These are phyloP conservation scores for Phrynosoma blainvillii DNA, from an alignment of 2,113 vertebrate species.

Conservation along the genomic window DNA sequence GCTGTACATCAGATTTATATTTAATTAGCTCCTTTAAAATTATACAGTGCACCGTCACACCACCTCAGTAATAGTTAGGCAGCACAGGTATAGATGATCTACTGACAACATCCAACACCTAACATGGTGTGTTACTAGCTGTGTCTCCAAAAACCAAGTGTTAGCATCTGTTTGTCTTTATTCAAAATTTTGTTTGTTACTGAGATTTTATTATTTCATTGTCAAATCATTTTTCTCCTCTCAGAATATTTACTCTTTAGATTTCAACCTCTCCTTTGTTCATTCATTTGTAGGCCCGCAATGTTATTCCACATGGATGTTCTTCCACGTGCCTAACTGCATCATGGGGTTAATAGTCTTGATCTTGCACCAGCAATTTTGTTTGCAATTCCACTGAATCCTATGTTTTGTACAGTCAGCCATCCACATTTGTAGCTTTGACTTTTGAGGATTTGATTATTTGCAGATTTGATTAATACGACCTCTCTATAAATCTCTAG, in stretches of 20 bases:
- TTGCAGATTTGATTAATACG: too few relatives aligned
- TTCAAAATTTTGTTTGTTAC: neutral
- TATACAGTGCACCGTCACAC: conserved; percentile 61
- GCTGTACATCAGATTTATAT: conserved; percentile 67
- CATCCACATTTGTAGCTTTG: too few relatives aligned
- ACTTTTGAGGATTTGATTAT: too few relatives aligned
- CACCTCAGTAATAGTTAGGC: conserved; percentile 46
- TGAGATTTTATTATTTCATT: neutral
- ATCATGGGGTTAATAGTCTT: too few relatives aligned
- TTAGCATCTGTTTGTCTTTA: neutral
- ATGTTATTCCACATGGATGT: too few relatives aligned
- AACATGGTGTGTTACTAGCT: conserved; percentile 40
- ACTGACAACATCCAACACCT: conserved; percentile 51
- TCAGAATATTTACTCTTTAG: neutral
- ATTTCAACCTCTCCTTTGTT: neutral
- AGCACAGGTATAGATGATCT: conserved; percentile 54
- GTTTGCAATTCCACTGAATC: too few relatives aligned
- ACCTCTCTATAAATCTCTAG: too few relatives aligned
- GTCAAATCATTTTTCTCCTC: neutral
- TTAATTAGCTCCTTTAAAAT: conserved; percentile 74
- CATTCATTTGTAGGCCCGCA: too few relatives aligned
- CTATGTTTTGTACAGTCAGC: too few relatives aligned
- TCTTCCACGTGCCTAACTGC: too few relatives aligned
- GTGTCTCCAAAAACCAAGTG: conserved; percentile 7
- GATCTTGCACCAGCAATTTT: too few relatives aligned